Percentiles rank a stretch among this genome's conserved stretches.
Conservation (phyloP, 1,140 invertebrate genomes). For the Hesperophylax magnus region DNA sequence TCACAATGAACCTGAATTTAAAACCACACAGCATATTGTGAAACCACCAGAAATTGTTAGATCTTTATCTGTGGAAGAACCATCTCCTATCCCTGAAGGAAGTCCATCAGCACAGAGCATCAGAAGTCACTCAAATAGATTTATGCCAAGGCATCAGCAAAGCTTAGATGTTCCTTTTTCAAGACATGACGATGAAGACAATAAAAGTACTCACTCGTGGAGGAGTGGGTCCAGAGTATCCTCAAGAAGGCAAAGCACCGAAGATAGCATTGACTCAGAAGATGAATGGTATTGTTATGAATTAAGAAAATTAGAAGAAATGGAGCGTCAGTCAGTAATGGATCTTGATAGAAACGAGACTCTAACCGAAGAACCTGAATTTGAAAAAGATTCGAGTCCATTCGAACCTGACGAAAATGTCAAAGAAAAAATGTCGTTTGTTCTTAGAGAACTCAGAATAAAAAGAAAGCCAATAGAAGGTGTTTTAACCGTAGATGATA, state of each 20-base stretch:
- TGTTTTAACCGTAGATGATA: conserved; percentile 64
- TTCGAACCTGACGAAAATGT: conserved; percentile 78
- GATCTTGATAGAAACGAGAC: conserved; percentile 76
- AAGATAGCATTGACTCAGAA: conserved; percentile 93
- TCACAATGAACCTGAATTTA: conserved; percentile 53
- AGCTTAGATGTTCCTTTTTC: conserved; percentile 84
- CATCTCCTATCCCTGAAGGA: conserved; percentile 70
- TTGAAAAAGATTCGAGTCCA: conserved; percentile 64
- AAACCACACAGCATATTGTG: conserved; percentile 60
- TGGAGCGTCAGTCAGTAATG: conserved; percentile 82
- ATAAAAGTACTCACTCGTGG: conserved; percentile 87
- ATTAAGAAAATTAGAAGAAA: conserved; percentile 86
- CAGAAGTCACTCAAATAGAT: conserved; percentile 72
- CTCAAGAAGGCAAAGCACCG: conserved; percentile 90
- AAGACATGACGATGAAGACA: conserved; percentile 86
- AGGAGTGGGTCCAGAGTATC: conserved; percentile 88
- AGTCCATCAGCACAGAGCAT: conserved; percentile 77
- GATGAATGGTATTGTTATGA: conserved; percentile 96
- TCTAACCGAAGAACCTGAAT: conserved; percentile 74
- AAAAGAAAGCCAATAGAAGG: conserved; percentile 71
- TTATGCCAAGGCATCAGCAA: conserved; percentile 79
- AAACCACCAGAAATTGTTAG: conserved; percentile 67
- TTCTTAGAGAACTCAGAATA: conserved; percentile 80
- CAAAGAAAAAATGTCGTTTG: conserved; percentile 84
- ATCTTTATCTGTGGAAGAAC: conserved; percentile 64